Conservation (phyloP, 2,797 vertebrate genomes). For the Botia kubotai region DNA sequence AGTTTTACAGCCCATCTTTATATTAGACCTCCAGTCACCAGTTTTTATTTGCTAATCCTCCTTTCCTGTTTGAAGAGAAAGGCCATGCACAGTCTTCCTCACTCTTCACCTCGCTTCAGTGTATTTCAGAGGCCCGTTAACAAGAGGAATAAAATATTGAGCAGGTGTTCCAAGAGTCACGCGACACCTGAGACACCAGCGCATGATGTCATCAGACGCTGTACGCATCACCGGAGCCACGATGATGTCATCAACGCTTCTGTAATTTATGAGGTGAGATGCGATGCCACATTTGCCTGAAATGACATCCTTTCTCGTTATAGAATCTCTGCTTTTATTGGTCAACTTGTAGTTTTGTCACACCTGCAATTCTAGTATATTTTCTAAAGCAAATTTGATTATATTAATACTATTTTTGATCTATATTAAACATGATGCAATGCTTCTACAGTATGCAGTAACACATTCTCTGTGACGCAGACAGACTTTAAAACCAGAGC, state of each 20-base stretch:
- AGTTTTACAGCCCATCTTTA: conserved; percentile 46
- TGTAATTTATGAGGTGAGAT: background rate
- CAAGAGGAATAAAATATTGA: conserved; percentile 51
- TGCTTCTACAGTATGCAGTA: too few species aligned
- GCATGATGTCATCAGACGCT: conserved; percentile 41
- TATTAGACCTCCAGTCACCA: conserved; percentile 44
- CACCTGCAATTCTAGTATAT: too few species aligned
- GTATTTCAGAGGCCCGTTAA: conserved; percentile 64
- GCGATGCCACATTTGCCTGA: background rate
- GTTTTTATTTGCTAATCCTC: conserved; percentile 62
- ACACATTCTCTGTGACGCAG: too few species aligned
- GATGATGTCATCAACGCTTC: conserved; percentile 39
- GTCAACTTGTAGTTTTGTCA: too few species aligned
- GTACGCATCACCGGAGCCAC: conserved; percentile 41
- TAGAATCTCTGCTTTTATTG: background rate
- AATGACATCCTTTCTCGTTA: background rate
- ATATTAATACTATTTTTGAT: too few species aligned
- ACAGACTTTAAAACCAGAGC: too few species aligned
- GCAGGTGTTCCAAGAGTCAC: conserved; percentile 25
- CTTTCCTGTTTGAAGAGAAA: conserved; percentile 52
- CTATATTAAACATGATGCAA: too few species aligned
- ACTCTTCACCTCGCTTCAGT: conserved; percentile 50
- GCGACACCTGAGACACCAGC: conserved; percentile 44
- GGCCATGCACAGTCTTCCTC: conserved; percentile 29
- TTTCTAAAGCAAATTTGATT: too few species aligned